Percentiles rank a stretch among this genome's conserved stretches.
phyloP scores from a whole-genome alignment of 2,113 vertebrate genomes.

The Gallinago media region DNA sequence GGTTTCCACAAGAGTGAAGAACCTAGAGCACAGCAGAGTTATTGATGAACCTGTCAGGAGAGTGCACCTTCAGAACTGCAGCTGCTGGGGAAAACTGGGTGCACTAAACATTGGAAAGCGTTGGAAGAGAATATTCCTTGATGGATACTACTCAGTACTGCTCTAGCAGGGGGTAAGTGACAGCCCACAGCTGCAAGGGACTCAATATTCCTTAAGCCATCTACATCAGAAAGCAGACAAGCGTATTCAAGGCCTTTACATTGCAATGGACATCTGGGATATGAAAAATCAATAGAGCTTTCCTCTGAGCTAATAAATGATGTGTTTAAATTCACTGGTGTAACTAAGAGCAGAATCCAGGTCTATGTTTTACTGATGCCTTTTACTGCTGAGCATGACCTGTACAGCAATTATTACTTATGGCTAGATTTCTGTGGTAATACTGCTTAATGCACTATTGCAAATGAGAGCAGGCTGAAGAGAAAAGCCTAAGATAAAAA shows the following conservation, averaged over 20 bases:
- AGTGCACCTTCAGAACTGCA: not conserved
- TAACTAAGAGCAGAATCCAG: not conserved
- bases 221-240: not conserved
- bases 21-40: not conserved
- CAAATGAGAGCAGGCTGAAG: not conserved
- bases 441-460: not conserved
- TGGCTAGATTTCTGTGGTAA: not conserved
- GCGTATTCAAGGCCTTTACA: not conserved
- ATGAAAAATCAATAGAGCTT: not conserved
- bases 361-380: not conserved
- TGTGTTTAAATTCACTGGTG: not conserved
- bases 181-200: not conserved
- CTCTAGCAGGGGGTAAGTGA: not conserved
- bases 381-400: not conserved
- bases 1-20: not conserved
- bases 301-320: not conserved
- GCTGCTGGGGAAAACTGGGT: not conserved
- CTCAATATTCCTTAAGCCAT: not conserved
- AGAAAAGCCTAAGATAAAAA: not conserved
- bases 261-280: not conserved
- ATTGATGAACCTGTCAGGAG: not conserved
- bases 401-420: not conserved
- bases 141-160: not conserved
- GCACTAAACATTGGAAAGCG: rapidly evolving
- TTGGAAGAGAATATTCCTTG: not conserved